Conservation (phyloP, 2,888 invertebrate species). For the Cistogaster globosa region DNA sequence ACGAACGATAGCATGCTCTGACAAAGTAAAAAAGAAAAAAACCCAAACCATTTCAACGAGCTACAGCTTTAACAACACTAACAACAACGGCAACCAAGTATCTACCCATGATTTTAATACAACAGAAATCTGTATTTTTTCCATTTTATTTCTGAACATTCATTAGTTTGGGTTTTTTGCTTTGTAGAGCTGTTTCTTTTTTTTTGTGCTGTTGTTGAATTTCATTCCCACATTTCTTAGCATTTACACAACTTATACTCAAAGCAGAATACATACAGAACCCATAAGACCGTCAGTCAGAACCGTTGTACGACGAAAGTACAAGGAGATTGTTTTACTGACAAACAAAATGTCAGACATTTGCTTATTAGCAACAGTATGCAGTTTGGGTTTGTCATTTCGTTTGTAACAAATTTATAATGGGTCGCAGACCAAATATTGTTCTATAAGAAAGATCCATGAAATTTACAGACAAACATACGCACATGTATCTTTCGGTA, state of each 20-base stretch:
- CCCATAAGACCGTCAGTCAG: conserved; percentile 60
- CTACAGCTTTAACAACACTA: conserved; percentile 57
- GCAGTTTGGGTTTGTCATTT: conserved; percentile 16
- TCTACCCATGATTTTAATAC: conserved; percentile 69
- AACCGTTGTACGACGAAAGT: conserved; percentile 63
- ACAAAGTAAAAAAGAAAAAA: conserved; percentile 67
- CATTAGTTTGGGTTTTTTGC: conserved; percentile 67
- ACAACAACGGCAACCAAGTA: conserved; percentile 53
- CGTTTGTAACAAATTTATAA: conserved; percentile 35
- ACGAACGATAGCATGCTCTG: conserved; percentile 45
- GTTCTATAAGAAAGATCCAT: background rate
- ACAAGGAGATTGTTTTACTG: conserved; percentile 30
- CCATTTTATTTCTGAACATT: conserved; percentile 67
- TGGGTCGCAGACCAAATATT: conserved; percentile 1
- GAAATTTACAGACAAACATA: no score
- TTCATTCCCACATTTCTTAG: conserved; percentile 79
- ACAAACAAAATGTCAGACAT: conserved; percentile 54
- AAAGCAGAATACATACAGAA: conserved; percentile 49
- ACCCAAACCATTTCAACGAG: conserved; percentile 67
- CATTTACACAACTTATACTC: conserved; percentile 69
- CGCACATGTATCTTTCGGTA: background rate
- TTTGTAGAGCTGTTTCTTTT: conserved; percentile 45
- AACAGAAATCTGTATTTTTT: conserved; percentile 66
- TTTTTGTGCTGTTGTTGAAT: conserved; percentile 64
- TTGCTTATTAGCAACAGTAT: background rate